Evolutionary conservation across 2,113 vertebrate species (phyloP).

Genomic region (Haemorhous mexicanus): DNA sequence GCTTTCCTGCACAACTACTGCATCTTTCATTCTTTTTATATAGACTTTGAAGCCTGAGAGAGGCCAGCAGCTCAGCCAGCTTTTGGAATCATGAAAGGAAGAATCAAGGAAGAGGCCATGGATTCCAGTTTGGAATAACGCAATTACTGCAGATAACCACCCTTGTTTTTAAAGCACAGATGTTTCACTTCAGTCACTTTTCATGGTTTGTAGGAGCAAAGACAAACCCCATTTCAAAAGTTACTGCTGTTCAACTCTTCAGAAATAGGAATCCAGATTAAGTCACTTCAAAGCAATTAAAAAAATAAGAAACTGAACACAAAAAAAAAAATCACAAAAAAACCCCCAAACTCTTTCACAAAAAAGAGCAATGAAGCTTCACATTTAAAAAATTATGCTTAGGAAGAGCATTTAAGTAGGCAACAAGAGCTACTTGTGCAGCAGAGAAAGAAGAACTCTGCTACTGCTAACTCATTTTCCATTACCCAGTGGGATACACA

Average conservation of each 20-base stretch:
- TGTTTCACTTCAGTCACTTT: background rate
- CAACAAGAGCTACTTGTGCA: background rate
- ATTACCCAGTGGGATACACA: conserved; percentile 21
- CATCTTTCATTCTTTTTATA: background rate
- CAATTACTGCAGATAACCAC: background rate
- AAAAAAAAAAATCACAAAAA: background rate
- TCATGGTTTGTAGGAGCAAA: background rate
- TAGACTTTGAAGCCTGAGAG: background rate
- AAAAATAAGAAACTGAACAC: background rate
- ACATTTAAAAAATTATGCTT: background rate
- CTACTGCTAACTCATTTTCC: background rate
- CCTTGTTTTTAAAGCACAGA: background rate
- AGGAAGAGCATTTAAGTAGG: background rate
- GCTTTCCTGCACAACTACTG: fast-evolving
- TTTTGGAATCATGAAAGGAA: background rate
- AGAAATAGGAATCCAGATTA: background rate
- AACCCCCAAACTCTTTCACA: background rate
- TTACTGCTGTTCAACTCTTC: background rate
- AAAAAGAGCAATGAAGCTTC: background rate
- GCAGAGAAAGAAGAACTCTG: background rate
- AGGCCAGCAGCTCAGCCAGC: background rate
- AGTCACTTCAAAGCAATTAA: background rate
- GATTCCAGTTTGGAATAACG: background rate
- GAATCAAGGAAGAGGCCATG: background rate
- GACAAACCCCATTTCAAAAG: background rate